A percentile compares a stretch with the other conserved stretches of the same genome.
These are phyloP conservation scores for Caenorhabditis latens DNA, from an alignment of 1,140 invertebrate genomes.

Conservation along the genomic window DNA sequence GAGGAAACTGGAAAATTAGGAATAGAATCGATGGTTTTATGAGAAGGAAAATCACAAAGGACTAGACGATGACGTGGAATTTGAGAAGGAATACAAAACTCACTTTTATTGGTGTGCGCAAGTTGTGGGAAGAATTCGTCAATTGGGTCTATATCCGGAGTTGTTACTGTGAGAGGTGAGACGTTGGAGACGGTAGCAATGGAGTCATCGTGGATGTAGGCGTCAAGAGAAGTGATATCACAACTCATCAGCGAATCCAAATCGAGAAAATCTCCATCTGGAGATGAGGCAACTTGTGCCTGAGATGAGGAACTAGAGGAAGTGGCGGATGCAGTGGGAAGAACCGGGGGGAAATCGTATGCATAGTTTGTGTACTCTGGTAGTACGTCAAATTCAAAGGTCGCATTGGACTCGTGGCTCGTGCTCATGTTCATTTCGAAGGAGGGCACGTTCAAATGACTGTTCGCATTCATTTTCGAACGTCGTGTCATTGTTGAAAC, in stretches of 20 bases:
- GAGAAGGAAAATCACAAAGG: not conserved
- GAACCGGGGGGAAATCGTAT: slow-evolving; percentile 21
- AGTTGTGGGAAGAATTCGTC: slow-evolving; percentile 58
- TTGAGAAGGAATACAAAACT: not conserved
- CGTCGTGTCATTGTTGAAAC: slow-evolving; percentile 36
- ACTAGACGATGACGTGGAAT: slow-evolving; percentile 7
- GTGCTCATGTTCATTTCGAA: slow-evolving; percentile 15
- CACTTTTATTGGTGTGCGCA: slow-evolving; percentile 9
- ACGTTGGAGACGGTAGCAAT: slow-evolving; percentile 12
- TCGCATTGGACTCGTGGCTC: not conserved
- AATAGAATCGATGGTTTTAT: not conserved
- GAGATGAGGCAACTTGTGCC: not conserved
- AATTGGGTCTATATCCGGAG: slow-evolving; percentile 25
- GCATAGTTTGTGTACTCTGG: slow-evolving; percentile 1
- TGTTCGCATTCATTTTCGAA: slow-evolving; percentile 18
- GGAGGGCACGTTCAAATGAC: slow-evolving; percentile 37
- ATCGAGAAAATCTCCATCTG: slow-evolving; percentile 52
- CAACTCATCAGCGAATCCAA: slow-evolving; percentile 57
- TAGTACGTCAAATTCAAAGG: slow-evolving; percentile 14
- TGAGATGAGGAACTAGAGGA: not conserved
- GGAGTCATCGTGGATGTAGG: slow-evolving; percentile 33
- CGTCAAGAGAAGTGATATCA: slow-evolving; percentile 57
- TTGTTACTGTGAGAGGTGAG: not conserved
- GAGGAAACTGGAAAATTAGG: not conserved
- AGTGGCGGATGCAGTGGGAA: not conserved